A percentile compares a stretch with the other conserved stretches of the same genome.
Conservation (phyloP, 1,140 invertebrate species). For the Ceratina calcarata region DNA sequence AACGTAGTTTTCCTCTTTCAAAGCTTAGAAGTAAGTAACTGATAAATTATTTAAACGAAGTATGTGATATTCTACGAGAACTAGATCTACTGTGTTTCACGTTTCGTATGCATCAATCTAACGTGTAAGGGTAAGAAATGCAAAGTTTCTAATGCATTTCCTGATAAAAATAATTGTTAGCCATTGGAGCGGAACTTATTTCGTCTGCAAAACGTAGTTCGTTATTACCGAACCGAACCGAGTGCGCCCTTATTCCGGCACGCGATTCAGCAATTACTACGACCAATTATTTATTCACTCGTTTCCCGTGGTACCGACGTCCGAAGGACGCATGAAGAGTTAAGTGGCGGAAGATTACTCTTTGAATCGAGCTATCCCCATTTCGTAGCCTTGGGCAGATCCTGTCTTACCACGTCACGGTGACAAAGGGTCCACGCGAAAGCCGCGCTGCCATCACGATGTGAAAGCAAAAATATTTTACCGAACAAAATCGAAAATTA, state of each 20-base stretch:
- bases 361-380: conserved; percentile 15
- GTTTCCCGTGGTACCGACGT: not conserved
- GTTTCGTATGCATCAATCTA: too few species aligned
- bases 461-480: not conserved
- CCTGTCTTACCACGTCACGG: conserved; percentile 43
- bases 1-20: too few species aligned
- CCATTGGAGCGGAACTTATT: not conserved
- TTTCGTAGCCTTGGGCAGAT: conserved; percentile 53
- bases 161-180: not conserved
- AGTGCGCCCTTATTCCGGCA: not conserved
- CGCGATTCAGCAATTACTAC: conserved; percentile 4
- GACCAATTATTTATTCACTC: conserved; percentile 11
- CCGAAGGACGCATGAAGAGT: conserved; percentile 32
- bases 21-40: too few species aligned
- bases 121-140: too few species aligned
- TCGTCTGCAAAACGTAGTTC: not conserved
- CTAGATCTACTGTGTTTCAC: too few species aligned
- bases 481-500: not conserved
- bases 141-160: too few species aligned
- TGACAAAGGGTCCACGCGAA: conserved; percentile 16
- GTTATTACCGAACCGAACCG: too few species aligned
- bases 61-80: too few species aligned
- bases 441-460: too few species aligned
- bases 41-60: too few species aligned
- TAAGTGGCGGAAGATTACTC: conserved; percentile 47